Conservation (phyloP, 2,113 vertebrate species). For the Glaucomys volans region DNA sequence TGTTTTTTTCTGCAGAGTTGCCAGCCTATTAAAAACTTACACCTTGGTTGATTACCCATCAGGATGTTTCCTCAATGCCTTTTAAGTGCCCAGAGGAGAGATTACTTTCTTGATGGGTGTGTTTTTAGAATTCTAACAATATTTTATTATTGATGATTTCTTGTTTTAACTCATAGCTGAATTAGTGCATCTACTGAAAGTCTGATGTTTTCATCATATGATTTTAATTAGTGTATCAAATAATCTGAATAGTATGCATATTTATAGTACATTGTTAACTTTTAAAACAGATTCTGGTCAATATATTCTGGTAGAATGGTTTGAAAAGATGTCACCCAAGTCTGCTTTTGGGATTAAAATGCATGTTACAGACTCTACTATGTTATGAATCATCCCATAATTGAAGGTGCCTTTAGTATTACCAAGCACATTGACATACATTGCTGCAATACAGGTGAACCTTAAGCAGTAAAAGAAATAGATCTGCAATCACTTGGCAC, state of each 20-base stretch:
- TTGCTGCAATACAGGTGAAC: neutral
- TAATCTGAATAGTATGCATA: neutral
- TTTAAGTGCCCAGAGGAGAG: neutral
- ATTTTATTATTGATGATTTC: slow-evolving; percentile 52
- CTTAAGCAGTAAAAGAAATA: slow-evolving; percentile 7
- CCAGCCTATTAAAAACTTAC: neutral
- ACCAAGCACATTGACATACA: neutral
- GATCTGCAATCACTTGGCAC: neutral
- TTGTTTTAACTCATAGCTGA: slow-evolving; percentile 10
- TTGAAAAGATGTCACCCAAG: slow-evolving; percentile 34
- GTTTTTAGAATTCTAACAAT: neutral
- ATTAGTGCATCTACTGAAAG: neutral
- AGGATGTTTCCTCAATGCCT: neutral
- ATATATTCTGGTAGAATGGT: slow-evolving; percentile 54
- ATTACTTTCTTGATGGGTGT: neutral
- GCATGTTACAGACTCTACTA: neutral
- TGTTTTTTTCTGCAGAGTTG: neutral
- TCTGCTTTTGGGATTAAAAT: neutral
- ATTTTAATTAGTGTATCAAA: slow-evolving; percentile 62
- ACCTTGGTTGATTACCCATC: neutral
- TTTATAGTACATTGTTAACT: neutral
- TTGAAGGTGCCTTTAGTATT: neutral
- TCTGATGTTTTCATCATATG: neutral
- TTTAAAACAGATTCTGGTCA: slow-evolving; percentile 26
- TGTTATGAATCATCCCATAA: slow-evolving; percentile 2